Evolutionary conservation across 2,888 invertebrate genomes (phyloP).

Genomic region (Acanthacorydalis orientalis): DNA sequence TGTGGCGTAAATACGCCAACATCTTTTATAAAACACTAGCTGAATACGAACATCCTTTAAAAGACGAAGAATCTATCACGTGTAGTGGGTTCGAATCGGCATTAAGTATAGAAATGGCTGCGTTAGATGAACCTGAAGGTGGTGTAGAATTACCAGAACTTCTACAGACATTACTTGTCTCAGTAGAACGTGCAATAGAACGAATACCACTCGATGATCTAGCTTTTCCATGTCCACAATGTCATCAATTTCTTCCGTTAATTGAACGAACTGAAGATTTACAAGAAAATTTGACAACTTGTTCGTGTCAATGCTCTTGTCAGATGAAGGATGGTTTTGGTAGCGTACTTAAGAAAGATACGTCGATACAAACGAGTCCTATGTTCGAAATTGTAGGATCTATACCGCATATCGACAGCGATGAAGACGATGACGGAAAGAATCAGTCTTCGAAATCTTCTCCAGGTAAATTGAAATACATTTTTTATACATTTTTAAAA

Average conservation of each 20-base stretch:
- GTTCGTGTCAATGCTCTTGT: constrained; percentile 25
- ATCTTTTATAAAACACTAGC: constrained; percentile 21
- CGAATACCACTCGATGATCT: constrained; percentile 47
- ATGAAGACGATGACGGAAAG: constrained; percentile 38
- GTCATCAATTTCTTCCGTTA: constrained; percentile 25
- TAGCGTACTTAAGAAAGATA: constrained; percentile 23
- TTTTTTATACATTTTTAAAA: too few species aligned
- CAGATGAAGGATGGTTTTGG: constrained; percentile 12
- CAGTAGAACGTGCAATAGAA: constrained; percentile 51
- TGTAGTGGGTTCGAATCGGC: constrained; percentile 20
- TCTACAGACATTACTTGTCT: constrained; percentile 45
- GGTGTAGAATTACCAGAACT: constrained; percentile 32
- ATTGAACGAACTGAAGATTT: constrained; percentile 20
- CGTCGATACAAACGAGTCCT: constrained; percentile 31
- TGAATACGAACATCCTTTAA: constrained; percentile 14
- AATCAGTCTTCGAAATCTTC: background rate
- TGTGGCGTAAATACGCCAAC: constrained; percentile 19
- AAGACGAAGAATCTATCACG: constrained; percentile 19
- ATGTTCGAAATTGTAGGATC: constrained; percentile 48
- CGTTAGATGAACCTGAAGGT: constrained; percentile 18
- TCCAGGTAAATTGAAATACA: background rate
- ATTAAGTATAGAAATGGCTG: constrained; percentile 21
- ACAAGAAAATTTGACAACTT: constrained; percentile 12
- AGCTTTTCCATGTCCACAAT: constrained; percentile 39
- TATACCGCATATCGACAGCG: constrained; percentile 57